These are phyloP conservation scores for Urosaurus nigricauda DNA, from an alignment of 2,797 vertebrate genomes.

Conservation along the genomic window DNA sequence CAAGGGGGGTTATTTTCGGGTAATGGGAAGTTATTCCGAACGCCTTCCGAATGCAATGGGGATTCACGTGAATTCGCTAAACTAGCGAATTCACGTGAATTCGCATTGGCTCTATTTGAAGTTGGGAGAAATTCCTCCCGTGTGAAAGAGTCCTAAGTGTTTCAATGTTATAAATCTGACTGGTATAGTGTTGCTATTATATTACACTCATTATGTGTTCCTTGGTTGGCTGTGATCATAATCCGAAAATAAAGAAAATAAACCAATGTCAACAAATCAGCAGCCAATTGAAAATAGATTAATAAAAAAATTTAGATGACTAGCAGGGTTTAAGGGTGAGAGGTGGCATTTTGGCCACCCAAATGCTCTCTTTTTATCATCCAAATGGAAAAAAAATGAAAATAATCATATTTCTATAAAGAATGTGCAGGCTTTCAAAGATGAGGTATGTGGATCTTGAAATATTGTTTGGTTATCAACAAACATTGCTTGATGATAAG, in stretches of 20 bases:
- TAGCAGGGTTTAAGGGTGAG: not conserved
- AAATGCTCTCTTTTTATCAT: too few species aligned
- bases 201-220: not conserved
- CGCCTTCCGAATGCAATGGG: too few species aligned
- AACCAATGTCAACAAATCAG: not conserved
- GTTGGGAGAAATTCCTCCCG: too few species aligned
- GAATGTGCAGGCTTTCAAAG: not conserved
- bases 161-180: too few species aligned
- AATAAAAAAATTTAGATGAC: not conserved
- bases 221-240: not conserved
- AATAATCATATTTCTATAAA: not conserved
- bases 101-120: too few species aligned
- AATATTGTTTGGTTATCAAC: not conserved
- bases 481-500: not conserved
- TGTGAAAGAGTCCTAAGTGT: too few species aligned
- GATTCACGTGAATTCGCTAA: too few species aligned
- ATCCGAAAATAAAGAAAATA: not conserved
- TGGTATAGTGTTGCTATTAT: not conserved
- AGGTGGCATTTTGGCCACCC: not conserved
- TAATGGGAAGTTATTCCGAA: too few species aligned
- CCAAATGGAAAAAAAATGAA: not conserved
- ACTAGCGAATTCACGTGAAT: too few species aligned
- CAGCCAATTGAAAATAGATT: not conserved
- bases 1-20: too few species aligned
- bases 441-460: not conserved